These are phyloP conservation scores for Brachionus paranguensis DNA, from an alignment of 1,140 invertebrate genomes.

Conservation along the genomic window DNA sequence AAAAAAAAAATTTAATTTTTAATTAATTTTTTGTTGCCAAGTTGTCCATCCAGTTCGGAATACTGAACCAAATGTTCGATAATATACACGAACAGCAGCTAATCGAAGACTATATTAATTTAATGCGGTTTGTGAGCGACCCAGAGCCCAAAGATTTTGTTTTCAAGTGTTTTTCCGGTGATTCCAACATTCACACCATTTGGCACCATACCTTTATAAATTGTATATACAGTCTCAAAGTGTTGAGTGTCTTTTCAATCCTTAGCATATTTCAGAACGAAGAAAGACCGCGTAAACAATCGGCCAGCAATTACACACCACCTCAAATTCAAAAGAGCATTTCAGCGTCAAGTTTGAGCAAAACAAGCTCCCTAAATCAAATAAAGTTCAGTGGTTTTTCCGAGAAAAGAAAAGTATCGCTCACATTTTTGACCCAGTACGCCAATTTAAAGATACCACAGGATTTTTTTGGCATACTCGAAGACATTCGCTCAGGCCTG, in stretches of 20 bases:
- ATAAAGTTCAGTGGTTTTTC: not conserved
- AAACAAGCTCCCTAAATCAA: conserved; percentile 9
- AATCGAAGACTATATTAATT: not conserved
- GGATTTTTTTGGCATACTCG: conserved; percentile 31
- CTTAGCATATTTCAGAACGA: conserved; percentile 14
- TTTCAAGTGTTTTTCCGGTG: not conserved
- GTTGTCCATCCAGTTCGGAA: not conserved
- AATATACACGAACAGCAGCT: not conserved
- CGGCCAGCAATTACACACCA: not conserved
- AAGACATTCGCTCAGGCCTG: conserved; percentile 33
- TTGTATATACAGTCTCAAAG: conserved; percentile 4
- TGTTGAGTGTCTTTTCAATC: not conserved
- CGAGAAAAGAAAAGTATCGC: conserved; percentile 8
- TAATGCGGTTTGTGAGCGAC: not conserved
- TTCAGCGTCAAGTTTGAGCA: not conserved
- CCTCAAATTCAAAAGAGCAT: not conserved
- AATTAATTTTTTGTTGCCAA: not conserved
- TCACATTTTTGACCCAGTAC: conserved; percentile 29
- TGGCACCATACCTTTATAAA: conserved; percentile 35
- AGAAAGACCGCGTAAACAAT: not conserved
- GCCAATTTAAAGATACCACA: conserved; percentile 30
- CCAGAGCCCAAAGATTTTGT: conserved; percentile 9
- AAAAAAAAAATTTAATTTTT: not conserved
- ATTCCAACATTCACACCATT: not conserved
- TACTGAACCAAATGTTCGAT: conserved; percentile 7